Base-by-base conservation (phyloP, 2,797 vertebrate genomes). In the Paguma larvata region DNA sequence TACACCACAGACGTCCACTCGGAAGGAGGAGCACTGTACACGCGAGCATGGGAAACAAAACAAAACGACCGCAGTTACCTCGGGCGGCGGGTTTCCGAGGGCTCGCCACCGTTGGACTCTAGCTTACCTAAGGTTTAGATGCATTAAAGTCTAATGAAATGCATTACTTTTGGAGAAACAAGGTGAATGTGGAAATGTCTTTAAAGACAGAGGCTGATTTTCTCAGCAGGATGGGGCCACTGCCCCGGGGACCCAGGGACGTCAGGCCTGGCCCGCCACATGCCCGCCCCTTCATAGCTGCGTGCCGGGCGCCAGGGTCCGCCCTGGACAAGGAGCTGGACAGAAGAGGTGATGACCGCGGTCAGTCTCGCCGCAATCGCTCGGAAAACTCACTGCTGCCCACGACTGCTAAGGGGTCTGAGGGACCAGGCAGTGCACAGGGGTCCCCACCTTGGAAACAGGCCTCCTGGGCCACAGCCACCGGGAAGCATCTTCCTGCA, bases 401-500 rank as follows among this genome's bases (percentile, higher is more conserved):
- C 41, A 38, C 13, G 1, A 8, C 15, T 19, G n/a, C 4, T 1
- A 9, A 2, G 13, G 3, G 34, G 21, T 4, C 41, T 3, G 48
- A 12, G 21, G n/a, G 5, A 0, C 2, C 21, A 10, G 2, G 2
- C 21, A 10, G 2, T 16, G 3, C 3, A n/a, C 12, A 21, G 68
- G 25, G 2, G 5, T 30, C 9, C 25, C 3, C 1, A 3, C 14
- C 38, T 77, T 19, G 3, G 32, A 70, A 56, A 3, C 6, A 18
- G 30, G 30, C 19, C 18, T 10, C 25, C 10, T 1, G 79, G 85
- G 32, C 44, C 8, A 5, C 5, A 25, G 1, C 10, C 51, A 59
- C n/a, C 0, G 0, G 18, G 0, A 3, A 0, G 46, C 4, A 0
- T 18, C 23, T 41, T 48, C 72, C 1, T 0, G 0, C 3, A 8